These are phyloP conservation scores for Drosophila monieri DNA, from an alignment of 2,888 invertebrate species.

Conservation along the genomic window DNA sequence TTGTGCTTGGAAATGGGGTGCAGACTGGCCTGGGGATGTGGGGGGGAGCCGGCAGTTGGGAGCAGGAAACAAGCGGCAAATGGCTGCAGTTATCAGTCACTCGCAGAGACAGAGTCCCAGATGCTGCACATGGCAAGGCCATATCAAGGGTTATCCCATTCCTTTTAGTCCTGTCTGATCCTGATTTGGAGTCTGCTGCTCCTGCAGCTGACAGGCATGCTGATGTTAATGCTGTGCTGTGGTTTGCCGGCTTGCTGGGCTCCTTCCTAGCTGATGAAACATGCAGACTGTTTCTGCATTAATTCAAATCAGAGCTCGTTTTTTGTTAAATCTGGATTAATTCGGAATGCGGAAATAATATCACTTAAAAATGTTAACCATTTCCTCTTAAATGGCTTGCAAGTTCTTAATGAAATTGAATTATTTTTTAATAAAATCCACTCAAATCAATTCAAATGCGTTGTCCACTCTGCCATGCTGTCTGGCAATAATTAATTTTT, in stretches of 20 bases:
- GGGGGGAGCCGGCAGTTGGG: neutral
- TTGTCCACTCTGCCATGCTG: conserved; percentile 19
- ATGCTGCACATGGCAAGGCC: conserved; percentile 29
- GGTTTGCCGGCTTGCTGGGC: conserved; percentile 31
- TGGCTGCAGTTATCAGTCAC: conserved; percentile 53
- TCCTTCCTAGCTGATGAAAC: conserved; percentile 23
- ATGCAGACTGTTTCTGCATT: conserved; percentile 6
- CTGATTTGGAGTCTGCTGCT: conserved; percentile 5
- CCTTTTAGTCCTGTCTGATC: neutral
- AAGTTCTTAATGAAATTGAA: conserved; percentile 16
- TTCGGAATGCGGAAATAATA: neutral
- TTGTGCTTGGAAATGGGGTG: conserved; percentile 21
- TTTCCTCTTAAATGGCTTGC: conserved; percentile 4
- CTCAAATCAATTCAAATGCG: conserved; percentile 48
- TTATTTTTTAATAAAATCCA: conserved; percentile 29
- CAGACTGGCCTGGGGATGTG: neutral
- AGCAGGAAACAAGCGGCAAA: conserved; percentile 35
- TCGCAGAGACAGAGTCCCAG: conserved; percentile 32
- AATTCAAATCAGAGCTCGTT: neutral
- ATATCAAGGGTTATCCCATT: conserved; percentile 13
- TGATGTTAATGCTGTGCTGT: conserved; percentile 47
- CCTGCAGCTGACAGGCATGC: conserved; percentile 40
- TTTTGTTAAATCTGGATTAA: neutral
- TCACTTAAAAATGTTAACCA: neutral
- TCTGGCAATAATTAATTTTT: conserved; percentile 48